Base-by-base conservation (phyloP, 2,797 vertebrate species). In the Clarias platycephalus region DNA sequence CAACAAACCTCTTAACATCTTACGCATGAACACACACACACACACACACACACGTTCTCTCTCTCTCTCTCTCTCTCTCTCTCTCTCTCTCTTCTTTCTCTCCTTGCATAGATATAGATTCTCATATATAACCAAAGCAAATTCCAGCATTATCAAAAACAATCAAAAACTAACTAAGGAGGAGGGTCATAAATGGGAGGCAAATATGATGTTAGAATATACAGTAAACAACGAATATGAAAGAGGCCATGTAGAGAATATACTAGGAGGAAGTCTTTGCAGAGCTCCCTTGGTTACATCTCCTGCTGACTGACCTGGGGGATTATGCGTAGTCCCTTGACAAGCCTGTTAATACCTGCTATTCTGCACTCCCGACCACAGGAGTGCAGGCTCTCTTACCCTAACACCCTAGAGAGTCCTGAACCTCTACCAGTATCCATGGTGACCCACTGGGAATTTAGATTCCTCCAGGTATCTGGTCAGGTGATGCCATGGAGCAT, bases 261-360 rank as follows among this genome's bases (percentile, higher is more conserved):
- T 49, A 79, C 81, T 74, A 53, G 85, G 66, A 89, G 91, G 88
- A 88, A 87, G 86, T 91, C 88, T 89, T 90, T 87, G 87, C 89
- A 86, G 83, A 86, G 89, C 92, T 90, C 88, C 91, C 94, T 87
- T 96, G 91, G 94, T 94, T 94, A 95, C 95, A 88, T 86, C 91
- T 91, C 91, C 91, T 88, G 84, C 91, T 92, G 92, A 92, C 40
- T 88, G 84, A 88, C 91, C 92, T 93, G 86, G 81, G 92, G 92
- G 92, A 91, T 85, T 80, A 77, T 70, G 44, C 26, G 0, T 83
- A 84, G 84, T 94, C 94, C 93, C 94, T 84, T 71, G 91, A 90
- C 86, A 80, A 88, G 88, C 87, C 90, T 92, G 91, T 92, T 92
- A 90, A 91, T 91, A 88, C 90, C 88, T 31, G 34, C 81, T 63